These are phyloP conservation scores for Nycticebus coucang DNA, from an alignment of 2,113 vertebrate genomes.

Conservation along the genomic window DNA sequence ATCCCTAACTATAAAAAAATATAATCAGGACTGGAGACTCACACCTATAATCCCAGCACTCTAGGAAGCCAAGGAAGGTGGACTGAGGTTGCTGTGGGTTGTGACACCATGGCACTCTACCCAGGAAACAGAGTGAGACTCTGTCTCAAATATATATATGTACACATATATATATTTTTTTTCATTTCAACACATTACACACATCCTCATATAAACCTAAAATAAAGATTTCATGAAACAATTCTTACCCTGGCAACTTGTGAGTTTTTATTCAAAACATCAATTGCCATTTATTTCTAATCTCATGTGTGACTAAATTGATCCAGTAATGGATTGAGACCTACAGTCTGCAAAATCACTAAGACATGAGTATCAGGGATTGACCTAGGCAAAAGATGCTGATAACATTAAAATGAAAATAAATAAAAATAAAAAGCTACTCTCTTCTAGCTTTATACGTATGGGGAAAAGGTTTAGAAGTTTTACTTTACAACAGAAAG, in stretches of 20 bases:
- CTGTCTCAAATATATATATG: too few species aligned
- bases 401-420: background rate
- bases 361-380: background rate
- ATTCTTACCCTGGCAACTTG: background rate
- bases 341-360: background rate
- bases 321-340: background rate
- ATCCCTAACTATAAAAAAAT: slow-evolving; percentile 22
- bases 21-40: background rate
- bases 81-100: too few species aligned
- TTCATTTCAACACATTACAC: slow-evolving; percentile 41
- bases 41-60: too few species aligned
- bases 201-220: background rate
- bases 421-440: background rate
- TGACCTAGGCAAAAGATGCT: background rate
- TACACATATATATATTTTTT: too few species aligned
- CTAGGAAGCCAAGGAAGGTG: too few species aligned
- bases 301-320: slow-evolving; percentile 16
- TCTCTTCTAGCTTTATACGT: background rate
- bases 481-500: background rate
- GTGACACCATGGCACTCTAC: too few species aligned
- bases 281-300: slow-evolving; percentile 46
- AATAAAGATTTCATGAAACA: slow-evolving; percentile 48
- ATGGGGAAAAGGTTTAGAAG: background rate
- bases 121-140: too few species aligned
- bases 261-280: slow-evolving; percentile 42